Evolutionary conservation across 92 coral and sea anemone genomes (phyloP), one percentile per base, ranked within the genome.

Genomic region (Meandrina meandrites): DNA sequence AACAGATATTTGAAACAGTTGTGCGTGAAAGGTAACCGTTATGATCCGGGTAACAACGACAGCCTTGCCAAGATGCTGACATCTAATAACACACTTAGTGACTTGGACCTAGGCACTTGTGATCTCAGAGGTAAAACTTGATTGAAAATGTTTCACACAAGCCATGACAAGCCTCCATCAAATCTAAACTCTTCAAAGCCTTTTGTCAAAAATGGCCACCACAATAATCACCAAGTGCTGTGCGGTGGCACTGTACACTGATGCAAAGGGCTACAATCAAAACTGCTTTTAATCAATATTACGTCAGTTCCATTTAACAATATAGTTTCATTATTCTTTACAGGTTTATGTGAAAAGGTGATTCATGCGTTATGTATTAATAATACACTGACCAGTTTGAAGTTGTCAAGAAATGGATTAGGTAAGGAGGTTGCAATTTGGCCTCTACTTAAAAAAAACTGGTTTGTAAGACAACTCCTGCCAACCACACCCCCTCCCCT

Each of bases 11-110:
- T 85, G 42, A 76, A 77, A 66, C 64, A 45, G 13, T 51, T 85
- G 64, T 76, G 18, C 64, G 81, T 85, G 48, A 76, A 77, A 50
- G 88, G 88, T 36, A 85, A 85, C 64, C 35, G 45, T 48, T 85
- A 78, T 58, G 82, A 85, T 47, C 69, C 76, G 0, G 22, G 76
- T 22, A 85, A 16, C 15, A n/a, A 50, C 31, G 62, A 78, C 53
- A 64, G 81, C 32, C 88, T 85, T 30, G 88, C 83, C 6, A 21
- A 77, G 64, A 76, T 85, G 88, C 77, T 85, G 50, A 24, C 30
- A 31, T 35, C n/a, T 18, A 85, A 76, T 47, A 85, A 30, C 18
- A 62, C 88, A 31, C 24, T 85, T 19, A 85, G 67, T 42, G 76
- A 42, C 16, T 40, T 85, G 82, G 53, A 85, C 32, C 32, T 85